These are phyloP conservation scores for Crossaster papposus DNA, from an alignment of 53 echinoderm and acorn worm species.

Conservation along the genomic window DNA sequence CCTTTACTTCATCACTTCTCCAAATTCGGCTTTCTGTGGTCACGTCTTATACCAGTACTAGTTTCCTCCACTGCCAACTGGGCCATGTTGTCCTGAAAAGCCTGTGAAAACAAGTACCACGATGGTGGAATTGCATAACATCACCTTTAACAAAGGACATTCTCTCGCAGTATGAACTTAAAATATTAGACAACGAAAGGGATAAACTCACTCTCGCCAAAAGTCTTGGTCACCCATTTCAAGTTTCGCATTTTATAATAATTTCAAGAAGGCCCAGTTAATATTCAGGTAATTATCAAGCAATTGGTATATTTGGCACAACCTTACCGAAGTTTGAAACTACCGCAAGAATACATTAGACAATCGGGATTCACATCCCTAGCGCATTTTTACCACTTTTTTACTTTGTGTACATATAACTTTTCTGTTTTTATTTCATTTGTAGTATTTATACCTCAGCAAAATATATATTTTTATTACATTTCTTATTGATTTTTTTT, in stretches of 20 bases:
- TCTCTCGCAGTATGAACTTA: no score
- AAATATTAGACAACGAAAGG: no score
- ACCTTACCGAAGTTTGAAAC: not conserved
- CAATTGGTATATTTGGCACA: not conserved
- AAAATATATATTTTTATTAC: slow-evolving; percentile 58
- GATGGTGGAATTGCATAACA: no score
- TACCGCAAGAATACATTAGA: not conserved
- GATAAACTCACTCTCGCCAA: no score
- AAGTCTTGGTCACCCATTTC: no score
- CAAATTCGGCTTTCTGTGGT: not conserved
- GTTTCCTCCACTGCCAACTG: not conserved
- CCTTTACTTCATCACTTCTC: not conserved
- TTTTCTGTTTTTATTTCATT: slow-evolving; percentile 33
- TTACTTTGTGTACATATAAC: slow-evolving; percentile 39
- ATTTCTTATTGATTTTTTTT: slow-evolving; percentile 43
- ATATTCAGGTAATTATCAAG: no score
- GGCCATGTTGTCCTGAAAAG: not conserved
- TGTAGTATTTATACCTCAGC: slow-evolving; percentile 60
- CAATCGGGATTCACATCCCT: not conserved
- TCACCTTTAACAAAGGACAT: no score
- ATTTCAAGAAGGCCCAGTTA: no score
- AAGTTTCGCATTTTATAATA: no score
- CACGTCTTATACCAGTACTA: not conserved
- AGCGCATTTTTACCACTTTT: not conserved
- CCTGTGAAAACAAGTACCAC: no score